Conservation (phyloP, 2,888 invertebrate genomes). For the Hyposoter dolosus region DNA sequence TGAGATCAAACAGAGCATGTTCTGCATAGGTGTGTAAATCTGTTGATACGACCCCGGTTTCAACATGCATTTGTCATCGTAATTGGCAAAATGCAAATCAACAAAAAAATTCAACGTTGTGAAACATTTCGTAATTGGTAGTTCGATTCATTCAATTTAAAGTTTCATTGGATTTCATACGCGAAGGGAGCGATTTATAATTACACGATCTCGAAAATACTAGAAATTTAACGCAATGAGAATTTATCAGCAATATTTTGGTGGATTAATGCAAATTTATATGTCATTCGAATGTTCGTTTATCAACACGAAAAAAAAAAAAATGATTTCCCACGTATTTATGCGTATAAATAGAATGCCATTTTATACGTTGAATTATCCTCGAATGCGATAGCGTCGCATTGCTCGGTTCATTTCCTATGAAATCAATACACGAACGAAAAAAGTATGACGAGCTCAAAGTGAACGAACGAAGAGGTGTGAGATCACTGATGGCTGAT, state of each 20-base stretch:
- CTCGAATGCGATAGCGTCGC: slow-evolving; percentile 25
- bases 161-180: not conserved
- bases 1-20: slow-evolving; percentile 6
- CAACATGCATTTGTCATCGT: not conserved
- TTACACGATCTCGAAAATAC: not conserved
- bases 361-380: not conserved
- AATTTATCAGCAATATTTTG: not conserved
- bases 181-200: not conserved
- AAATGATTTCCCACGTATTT: not conserved
- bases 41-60: not conserved
- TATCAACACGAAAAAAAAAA: not conserved
- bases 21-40: not conserved
- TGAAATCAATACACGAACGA: slow-evolving; percentile 40
- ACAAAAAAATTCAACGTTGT: not conserved
- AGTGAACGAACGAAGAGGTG: slow-evolving; percentile 45
- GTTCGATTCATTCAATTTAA: no score
- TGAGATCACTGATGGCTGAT: slow-evolving; percentile 31
- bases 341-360: not conserved
- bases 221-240: not conserved
- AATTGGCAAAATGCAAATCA: not conserved
- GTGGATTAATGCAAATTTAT: not conserved
- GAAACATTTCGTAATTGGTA: not conserved
- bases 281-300: not conserved
- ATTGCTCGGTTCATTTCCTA: slow-evolving; percentile 46
- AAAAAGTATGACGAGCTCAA: slow-evolving; percentile 28